Evolutionary conservation across 2,113 vertebrate genomes (phyloP).

Genomic region (Panthera uncia): DNA sequence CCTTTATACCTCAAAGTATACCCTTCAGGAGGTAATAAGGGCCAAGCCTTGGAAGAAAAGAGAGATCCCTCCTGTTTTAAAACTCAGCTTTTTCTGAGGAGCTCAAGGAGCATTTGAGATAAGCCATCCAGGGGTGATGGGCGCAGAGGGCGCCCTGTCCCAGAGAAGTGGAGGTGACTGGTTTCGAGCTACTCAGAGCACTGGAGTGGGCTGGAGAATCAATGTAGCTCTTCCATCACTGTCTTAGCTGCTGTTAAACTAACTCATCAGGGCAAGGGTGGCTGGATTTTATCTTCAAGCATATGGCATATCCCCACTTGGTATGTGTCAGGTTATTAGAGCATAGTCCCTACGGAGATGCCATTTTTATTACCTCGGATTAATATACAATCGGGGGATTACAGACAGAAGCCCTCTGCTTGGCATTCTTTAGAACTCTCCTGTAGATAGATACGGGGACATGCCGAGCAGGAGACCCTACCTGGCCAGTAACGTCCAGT

Average conservation of each 20-base stretch:
- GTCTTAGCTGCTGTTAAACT: background rate
- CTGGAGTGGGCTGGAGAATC: background rate
- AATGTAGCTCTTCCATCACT: no score
- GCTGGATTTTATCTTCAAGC: background rate
- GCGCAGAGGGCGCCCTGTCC: background rate
- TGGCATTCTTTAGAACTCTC: background rate
- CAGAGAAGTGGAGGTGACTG: background rate
- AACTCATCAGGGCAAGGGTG: background rate
- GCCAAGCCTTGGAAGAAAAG: background rate
- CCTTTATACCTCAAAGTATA: background rate
- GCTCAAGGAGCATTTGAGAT: background rate
- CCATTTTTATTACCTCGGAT: background rate
- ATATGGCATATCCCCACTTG: background rate
- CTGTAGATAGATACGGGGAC: background rate
- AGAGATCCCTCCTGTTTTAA: background rate
- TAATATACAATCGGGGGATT: background rate
- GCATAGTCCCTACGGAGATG: background rate
- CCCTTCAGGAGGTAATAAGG: fast-evolving
- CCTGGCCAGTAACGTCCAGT: background rate
- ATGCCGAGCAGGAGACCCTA: background rate
- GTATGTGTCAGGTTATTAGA: background rate
- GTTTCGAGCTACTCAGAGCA: background rate
- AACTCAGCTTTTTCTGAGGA: background rate
- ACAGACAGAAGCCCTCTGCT: background rate
- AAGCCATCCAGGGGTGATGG: background rate